These are phyloP conservation scores for Orthosia gracilis DNA, from an alignment of 2,888 invertebrate species.

Conservation along the genomic window DNA sequence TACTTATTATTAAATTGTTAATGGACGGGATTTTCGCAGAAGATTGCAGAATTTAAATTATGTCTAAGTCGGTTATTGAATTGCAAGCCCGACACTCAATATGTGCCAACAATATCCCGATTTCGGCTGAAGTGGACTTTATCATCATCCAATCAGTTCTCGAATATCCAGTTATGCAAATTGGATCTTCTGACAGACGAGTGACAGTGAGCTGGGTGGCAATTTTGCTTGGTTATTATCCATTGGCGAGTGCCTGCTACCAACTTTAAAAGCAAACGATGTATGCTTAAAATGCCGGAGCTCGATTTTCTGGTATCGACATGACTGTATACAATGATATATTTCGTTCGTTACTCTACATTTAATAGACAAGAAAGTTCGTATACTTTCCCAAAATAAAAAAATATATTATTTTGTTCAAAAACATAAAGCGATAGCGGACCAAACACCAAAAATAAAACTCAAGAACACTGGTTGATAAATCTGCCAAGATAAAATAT, in stretches of 20 bases:
- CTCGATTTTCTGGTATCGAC: background rate
- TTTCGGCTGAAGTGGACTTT: background rate
- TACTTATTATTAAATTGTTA: conserved; percentile 2
- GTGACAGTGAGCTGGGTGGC: background rate
- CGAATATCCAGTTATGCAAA: conserved; percentile 15
- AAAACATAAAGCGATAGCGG: background rate
- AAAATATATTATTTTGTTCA: too few relatives aligned
- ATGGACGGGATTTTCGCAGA: background rate
- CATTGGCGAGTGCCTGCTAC: background rate
- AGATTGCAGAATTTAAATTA: background rate
- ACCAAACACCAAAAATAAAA: background rate
- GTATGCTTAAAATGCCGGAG: background rate
- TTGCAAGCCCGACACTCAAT: background rate
- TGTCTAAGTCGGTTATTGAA: background rate
- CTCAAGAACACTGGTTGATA: background rate
- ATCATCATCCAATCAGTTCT: conserved; percentile 19
- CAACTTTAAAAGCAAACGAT: background rate
- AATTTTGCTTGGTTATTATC: conserved; percentile 1
- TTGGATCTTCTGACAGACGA: background rate
- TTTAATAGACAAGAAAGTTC: too few relatives aligned
- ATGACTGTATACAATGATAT: background rate
- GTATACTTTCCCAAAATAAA: too few relatives aligned
- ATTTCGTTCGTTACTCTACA: background rate
- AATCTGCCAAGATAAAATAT: background rate
- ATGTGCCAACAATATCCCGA: background rate